Evolutionary conservation across 35 echinoderm and acorn worm species (phyloP), one percentile per base, ranked within the genome.

Genomic region (Heliocidaris erythrogramma): DNA sequence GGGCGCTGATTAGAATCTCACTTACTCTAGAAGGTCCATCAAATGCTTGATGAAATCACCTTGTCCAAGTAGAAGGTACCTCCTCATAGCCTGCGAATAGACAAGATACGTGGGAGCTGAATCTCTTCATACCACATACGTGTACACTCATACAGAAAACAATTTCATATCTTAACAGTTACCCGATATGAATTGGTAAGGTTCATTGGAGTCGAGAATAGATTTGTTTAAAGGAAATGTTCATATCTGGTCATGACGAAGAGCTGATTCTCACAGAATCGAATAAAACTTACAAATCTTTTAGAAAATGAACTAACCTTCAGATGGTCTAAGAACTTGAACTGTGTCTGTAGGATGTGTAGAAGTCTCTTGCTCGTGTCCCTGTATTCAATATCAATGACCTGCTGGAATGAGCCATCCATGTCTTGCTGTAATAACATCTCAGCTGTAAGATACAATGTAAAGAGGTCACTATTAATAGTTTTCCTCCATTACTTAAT

Each of bases 1-100:
- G 35, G 35, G 35, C 35, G 1, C 35, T 42, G 35, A 42, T 42
- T 42, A 42, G 3, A 78, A n/a, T 78, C 27, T 5, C 31, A 99
- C 98, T 99, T 95, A 99, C 98, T 97, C 94, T 48, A 99, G 90
- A 12, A 99, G 90, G 49, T 99, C 98, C 95, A 97, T 97, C 32
- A 99, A 92, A 94, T 99, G 98, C 94, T 97, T 97, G 88, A 99
- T 99, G 93, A 99, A 99, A 71, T 99, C 98, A 7, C 98, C 98
- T 59, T 99, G 98, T 18, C 98, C 98, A 32, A 99, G 95, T 24
- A 99, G 92, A 14, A 99, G 95, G 69, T 99, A 97, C 48, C 98
- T 86, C 86, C 98, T 97, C 96, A 99, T 99, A 4, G 98, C 98
- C 98, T 99, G 93, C 5, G 94, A 13, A 30, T 21, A 35, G 93